Conservation (phyloP, 2,113 vertebrate genomes). For the Pontoporia blainvillei region DNA sequence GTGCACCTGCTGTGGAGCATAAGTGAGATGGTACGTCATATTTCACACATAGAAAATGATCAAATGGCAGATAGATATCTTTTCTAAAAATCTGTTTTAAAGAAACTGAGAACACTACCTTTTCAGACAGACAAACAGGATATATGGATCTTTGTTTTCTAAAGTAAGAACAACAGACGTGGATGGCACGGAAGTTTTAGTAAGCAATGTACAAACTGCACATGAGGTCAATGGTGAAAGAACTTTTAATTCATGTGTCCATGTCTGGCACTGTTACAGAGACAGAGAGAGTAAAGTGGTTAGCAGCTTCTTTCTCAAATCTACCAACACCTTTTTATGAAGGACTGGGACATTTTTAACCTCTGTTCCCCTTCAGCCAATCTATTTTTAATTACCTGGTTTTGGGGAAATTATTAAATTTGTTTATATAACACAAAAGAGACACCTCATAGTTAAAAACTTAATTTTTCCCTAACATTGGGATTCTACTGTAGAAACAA, state of each 20-base stretch:
- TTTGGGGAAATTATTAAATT: neutral
- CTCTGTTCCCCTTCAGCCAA: neutral
- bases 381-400: neutral
- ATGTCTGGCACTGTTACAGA: neutral
- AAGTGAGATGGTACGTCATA: neutral
- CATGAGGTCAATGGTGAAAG: neutral
- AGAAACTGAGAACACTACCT: neutral
- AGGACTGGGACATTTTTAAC: neutral
- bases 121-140: neutral
- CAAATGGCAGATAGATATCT: neutral
- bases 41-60: slow-evolving; percentile 8
- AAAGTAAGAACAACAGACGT: neutral
- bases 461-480: neutral
- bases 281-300: neutral
- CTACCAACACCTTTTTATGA: neutral
- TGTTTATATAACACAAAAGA: neutral
- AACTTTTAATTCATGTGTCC: neutral
- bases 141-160: neutral
- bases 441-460: neutral
- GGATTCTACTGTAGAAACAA: neutral
- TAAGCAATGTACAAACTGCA: neutral
- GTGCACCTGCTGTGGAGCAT: slow-evolving; percentile 47
- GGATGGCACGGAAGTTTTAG: neutral
- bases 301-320: neutral
- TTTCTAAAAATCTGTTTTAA: slow-evolving; percentile 4